A percentile compares a stretch with the other conserved stretches of the same genome.
These are phyloP conservation scores for Piscicola geometra DNA, from an alignment of 2,888 invertebrate species.

Conservation along the genomic window DNA sequence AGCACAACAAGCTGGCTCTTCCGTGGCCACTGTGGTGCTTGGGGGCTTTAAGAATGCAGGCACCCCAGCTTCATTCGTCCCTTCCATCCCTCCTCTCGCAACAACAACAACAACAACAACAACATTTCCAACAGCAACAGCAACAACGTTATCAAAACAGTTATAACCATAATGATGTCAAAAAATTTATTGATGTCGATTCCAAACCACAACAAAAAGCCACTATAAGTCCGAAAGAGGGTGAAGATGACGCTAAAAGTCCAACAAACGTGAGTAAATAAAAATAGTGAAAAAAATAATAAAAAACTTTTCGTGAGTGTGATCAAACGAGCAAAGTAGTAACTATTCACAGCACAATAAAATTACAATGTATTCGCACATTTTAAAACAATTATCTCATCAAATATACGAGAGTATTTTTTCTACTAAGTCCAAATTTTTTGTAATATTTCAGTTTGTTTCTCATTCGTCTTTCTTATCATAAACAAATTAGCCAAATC, in stretches of 20 bases:
- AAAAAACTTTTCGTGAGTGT: too few species aligned
- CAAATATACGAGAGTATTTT: too few species aligned
- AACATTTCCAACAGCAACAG: slow-evolving; percentile 14
- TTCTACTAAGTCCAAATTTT: too few species aligned
- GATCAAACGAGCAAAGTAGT: too few species aligned
- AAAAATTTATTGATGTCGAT: neutral
- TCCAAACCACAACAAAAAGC: neutral
- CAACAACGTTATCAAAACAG: slow-evolving; percentile 9
- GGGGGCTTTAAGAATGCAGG: slow-evolving; percentile 43
- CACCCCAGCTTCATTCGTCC: slow-evolving; percentile 1
- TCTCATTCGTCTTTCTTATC: too few species aligned
- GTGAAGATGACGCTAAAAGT: neutral
- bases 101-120: slow-evolving; percentile 10
- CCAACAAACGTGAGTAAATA: neutral
- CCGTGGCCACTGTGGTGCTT: slow-evolving; percentile 43
- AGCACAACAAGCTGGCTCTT: slow-evolving; percentile 39
- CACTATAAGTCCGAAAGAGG: neutral
- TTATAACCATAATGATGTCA: neutral
- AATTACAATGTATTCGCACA: too few species aligned
- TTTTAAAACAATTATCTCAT: too few species aligned
- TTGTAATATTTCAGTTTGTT: too few species aligned
- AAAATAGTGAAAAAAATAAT: too few species aligned
- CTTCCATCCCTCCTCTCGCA: neutral
- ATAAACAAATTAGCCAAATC: too few species aligned
- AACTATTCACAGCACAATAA: too few species aligned